A percentile compares a stretch with the other conserved stretches of the same genome.
Evolutionary conservation across 2,113 vertebrate genomes (phyloP).

Genomic region (Brachyhypopomus occidentalis): DNA sequence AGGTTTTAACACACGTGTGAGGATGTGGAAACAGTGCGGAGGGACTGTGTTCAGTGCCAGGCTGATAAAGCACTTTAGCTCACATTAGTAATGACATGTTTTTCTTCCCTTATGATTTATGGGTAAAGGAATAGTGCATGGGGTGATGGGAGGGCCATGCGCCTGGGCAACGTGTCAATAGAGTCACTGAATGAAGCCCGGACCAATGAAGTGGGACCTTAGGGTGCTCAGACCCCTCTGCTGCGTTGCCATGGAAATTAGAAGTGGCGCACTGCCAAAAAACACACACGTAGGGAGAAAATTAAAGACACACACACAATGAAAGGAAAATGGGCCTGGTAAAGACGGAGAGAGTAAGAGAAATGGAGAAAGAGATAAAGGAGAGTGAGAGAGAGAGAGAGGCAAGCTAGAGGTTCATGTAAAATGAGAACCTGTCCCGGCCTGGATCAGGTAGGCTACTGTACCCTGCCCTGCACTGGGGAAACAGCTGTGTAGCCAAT

Average conservation of each 20-base stretch:
- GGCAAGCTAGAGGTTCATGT: too few relatives aligned
- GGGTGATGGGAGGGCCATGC: constrained; percentile 65
- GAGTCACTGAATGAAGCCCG: constrained; percentile 61
- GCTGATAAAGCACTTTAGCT: constrained; percentile 55
- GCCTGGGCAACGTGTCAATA: constrained; percentile 63
- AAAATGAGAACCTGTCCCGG: too few relatives aligned
- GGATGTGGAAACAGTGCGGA: constrained; percentile 32
- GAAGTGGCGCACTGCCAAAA: neutral
- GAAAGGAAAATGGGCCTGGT: neutral
- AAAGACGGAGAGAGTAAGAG: too few relatives aligned
- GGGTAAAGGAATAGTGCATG: constrained; percentile 56
- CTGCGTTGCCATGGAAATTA: constrained; percentile 46
- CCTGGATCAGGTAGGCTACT: constrained; percentile 3
- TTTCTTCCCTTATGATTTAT: constrained; percentile 72
- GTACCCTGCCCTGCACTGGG: neutral
- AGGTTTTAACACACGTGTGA: constrained; percentile 45
- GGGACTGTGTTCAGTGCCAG: constrained; percentile 41
- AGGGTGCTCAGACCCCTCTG: constrained; percentile 50
- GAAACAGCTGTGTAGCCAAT: constrained; percentile 2
- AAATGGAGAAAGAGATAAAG: neutral
- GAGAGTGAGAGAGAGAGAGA: neutral
- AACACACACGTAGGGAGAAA: neutral
- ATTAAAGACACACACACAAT: neutral
- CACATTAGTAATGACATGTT: constrained; percentile 71
- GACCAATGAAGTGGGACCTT: constrained; percentile 64